Base-by-base conservation (phyloP, 2,113 vertebrate species). In the Bos javanicus region DNA sequence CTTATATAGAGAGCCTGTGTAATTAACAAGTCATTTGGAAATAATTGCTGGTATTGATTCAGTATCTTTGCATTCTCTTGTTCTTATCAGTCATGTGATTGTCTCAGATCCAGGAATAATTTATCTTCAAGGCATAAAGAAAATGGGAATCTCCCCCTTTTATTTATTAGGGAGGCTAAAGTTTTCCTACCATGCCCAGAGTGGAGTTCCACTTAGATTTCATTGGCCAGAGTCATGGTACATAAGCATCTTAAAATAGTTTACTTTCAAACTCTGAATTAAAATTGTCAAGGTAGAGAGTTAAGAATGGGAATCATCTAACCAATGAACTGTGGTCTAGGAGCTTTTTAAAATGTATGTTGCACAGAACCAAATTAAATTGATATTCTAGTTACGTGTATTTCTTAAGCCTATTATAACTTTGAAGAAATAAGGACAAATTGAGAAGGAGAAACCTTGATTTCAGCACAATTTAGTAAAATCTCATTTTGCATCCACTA, bases 381-480 rank as follows among this genome's bases (percentile, higher is more conserved):
- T 95, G 33, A 84, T 95, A 71, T 94, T 82, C 16, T 64, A 87
- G 8, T 84, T 91, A 71, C 33, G 16, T 76, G 36, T 95, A 23
- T 48, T 81, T 85, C 57, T 81, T 50, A 91, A 80, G 11, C 6
- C 19, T 93, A 84, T 96, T 71, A 67, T 71, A 87, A 91, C 3
- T 33, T 95, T 39, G 7, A 21, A 91, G 86, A 91, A 87, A 80
- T 84, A 84, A 91, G 83, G 17, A 71, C 23, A 91, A 93, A 91
- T 67, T 60, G 15, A 52, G 4, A 2, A 78, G 21, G 8, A 96
- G 6, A 93, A 90, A 62, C 57, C 59, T 17, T 60, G 8, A 95
- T 84, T 87, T 87, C 25, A 91, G 78, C 30, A 46, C 25, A 46
- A 48, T 88, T 95, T 84, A 97, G 84, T 88, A 91, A 95, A 95